phyloP scores from a whole-genome alignment of 64 coral and sea anemone genomes.

The Pachyseris speciosa region DNA sequence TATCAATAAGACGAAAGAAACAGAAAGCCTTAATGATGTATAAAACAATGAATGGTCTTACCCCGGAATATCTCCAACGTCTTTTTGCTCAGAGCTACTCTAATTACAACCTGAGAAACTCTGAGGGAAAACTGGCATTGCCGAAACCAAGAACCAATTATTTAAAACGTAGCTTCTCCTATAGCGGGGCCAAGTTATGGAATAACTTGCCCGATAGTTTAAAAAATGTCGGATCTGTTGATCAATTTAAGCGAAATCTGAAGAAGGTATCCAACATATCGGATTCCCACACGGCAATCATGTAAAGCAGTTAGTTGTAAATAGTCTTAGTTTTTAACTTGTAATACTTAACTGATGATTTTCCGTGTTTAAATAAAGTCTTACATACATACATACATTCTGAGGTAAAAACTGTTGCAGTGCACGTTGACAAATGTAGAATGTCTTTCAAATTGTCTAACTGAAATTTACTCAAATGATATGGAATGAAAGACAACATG shows the following conservation, averaged over 20 bases:
- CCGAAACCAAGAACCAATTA: background rate
- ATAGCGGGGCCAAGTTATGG: slow-evolving; percentile 1
- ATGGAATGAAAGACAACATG: too few relatives aligned
- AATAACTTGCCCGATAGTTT: background rate
- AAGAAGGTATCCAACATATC: background rate
- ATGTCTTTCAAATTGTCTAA: too few relatives aligned
- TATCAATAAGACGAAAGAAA: background rate
- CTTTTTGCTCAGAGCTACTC: background rate
- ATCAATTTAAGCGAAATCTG: background rate
- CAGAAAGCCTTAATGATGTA: slow-evolving; percentile 27
- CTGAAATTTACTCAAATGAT: too few relatives aligned
- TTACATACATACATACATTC: too few relatives aligned
- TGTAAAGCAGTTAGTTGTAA: too few relatives aligned
- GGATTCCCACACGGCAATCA: background rate
- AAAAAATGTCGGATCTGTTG: background rate
- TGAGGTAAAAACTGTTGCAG: too few relatives aligned
- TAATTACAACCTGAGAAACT: slow-evolving; percentile 27
- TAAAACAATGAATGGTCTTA: slow-evolving; percentile 13
- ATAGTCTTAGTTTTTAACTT: too few relatives aligned
- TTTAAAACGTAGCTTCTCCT: slow-evolving; percentile 31
- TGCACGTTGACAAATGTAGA: too few relatives aligned
- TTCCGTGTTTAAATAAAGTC: too few relatives aligned
- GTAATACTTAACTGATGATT: too few relatives aligned
- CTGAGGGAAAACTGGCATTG: slow-evolving; percentile 7
- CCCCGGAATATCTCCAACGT: slow-evolving; percentile 1